A percentile compares a stretch with the other conserved stretches of the same genome.
Evolutionary conservation across 2,797 vertebrate species (phyloP).

Genomic region (Rhynchotus rufescens): DNA sequence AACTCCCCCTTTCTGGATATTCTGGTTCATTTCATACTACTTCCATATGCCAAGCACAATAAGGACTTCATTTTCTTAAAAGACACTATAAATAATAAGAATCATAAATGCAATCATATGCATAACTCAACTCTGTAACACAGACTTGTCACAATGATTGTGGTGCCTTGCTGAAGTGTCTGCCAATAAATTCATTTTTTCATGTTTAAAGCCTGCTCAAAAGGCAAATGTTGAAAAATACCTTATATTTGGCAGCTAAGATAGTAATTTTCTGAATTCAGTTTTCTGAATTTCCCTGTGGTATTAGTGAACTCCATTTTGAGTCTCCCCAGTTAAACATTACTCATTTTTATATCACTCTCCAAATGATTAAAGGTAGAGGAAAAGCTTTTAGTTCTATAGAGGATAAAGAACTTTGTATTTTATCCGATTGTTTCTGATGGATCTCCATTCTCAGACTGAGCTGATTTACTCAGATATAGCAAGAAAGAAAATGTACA

Average conservation of each 20-base stretch:
- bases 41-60: background rate
- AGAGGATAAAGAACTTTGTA: background rate
- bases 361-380: constrained; percentile 42
- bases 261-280: constrained; percentile 15
- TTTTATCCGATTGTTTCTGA: constrained; percentile 23
- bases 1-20: background rate
- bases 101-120: background rate
- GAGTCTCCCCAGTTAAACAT: background rate
- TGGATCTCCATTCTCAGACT: constrained; percentile 11
- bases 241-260: background rate
- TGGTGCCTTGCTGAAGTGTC: background rate
- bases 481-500: background rate
- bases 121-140: background rate
- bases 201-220: constrained; percentile 21
- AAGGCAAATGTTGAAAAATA: constrained; percentile 33
- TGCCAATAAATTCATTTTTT: constrained; percentile 20
- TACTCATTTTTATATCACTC: background rate
- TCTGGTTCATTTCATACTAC: constrained; percentile 4
- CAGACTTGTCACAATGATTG: background rate
- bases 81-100: background rate
- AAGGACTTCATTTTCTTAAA: background rate
- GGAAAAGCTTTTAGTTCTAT: constrained; percentile 46
- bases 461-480: constrained; percentile 1
- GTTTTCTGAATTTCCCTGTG: constrained; percentile 33
- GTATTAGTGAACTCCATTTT: constrained; percentile 23